These are phyloP conservation scores for Melanaphis sacchari DNA, from an alignment of 1,140 invertebrate species.

Conservation along the genomic window DNA sequence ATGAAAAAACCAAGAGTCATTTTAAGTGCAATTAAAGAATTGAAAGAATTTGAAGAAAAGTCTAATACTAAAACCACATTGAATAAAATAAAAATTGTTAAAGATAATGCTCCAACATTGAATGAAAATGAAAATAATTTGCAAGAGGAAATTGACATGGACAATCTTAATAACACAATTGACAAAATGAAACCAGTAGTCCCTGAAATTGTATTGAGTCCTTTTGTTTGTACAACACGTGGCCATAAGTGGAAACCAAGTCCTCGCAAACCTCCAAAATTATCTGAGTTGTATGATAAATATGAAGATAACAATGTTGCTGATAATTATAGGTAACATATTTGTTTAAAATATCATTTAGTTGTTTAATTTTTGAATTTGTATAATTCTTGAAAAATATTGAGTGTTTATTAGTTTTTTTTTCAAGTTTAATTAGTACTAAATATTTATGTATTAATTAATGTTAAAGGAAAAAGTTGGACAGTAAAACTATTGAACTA, in stretches of 20 bases:
- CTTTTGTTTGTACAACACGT: conserved; percentile 51
- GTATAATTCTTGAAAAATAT: neutral
- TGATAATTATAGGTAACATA: conserved; percentile 28
- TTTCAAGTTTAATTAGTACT: neutral
- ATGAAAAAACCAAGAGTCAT: neutral
- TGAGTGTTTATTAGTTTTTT: neutral
- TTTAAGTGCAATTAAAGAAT: conserved; percentile 48
- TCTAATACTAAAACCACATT: neutral
- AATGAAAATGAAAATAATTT: neutral
- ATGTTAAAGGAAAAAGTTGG: conserved; percentile 35
- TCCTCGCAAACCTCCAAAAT: conserved; percentile 45
- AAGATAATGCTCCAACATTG: neutral
- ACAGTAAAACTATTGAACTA: conserved; percentile 37
- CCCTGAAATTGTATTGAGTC: conserved; percentile 14
- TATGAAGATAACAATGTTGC: conserved; percentile 46
- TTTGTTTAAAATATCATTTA: neutral
- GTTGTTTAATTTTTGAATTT: no score
- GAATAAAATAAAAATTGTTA: neutral
- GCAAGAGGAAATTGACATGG: neutral
- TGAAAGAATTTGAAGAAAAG: conserved; percentile 40
- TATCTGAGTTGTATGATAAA: conserved; percentile 32
- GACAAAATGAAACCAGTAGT: neutral
- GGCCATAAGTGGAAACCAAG: conserved; percentile 42
- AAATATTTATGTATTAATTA: neutral
- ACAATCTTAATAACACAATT: conserved; percentile 26